Conservation (phyloP, 2,888 invertebrate species). For the Unio pictorum region DNA sequence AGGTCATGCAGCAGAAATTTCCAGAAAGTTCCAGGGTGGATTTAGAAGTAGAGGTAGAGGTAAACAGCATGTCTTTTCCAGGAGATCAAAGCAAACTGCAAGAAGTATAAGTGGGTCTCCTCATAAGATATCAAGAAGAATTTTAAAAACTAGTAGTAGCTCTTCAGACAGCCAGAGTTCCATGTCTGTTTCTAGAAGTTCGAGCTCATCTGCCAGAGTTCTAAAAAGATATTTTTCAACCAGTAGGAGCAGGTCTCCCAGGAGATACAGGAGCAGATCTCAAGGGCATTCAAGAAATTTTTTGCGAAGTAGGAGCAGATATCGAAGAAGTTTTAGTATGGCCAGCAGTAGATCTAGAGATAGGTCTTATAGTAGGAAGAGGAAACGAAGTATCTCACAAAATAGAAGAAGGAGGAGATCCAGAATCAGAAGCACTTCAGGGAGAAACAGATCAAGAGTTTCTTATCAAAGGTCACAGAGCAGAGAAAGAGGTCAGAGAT, state of each 20-base stretch:
- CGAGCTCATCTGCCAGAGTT: not conserved
- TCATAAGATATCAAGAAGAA: no score
- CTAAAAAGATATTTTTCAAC: not conserved
- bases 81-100: no score
- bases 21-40: no score
- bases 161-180: not conserved
- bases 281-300: constrained; percentile 5
- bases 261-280: not conserved
- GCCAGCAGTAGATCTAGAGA: constrained; percentile 10
- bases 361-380: not conserved
- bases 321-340: not conserved
- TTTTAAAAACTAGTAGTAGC: no score
- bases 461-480: no score
- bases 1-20: no score
- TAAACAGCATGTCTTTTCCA: no score
- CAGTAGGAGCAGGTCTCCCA: not conserved
- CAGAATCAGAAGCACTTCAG: no score
- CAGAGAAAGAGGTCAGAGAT: no score
- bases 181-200: not conserved
- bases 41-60: no score
- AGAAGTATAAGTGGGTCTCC: no score
- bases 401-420: no score
- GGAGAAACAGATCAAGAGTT: not conserved
- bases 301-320: not conserved
- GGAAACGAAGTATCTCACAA: not conserved